Evolutionary conservation across 2,888 invertebrate genomes (phyloP), one percentile per base, ranked within the genome.

Genomic region (Tipula vernalis): DNA sequence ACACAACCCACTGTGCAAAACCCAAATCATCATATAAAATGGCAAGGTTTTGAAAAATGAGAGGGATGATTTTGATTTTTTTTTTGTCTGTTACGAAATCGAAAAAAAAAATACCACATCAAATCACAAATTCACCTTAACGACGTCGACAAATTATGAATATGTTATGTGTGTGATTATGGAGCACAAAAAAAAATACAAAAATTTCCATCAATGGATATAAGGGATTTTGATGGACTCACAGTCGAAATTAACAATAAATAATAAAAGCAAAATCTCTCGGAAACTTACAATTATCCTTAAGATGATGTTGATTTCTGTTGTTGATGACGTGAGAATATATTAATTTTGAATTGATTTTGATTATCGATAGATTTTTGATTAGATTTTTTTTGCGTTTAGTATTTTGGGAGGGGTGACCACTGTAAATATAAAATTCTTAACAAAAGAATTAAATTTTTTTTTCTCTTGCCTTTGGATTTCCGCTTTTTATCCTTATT

Each of bases 1-100:
- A 71, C 71, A 71, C 71, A 71, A 71, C 71, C 71, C 71, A 71
- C 71, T 71, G 71, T 71, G 71, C 71, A 71, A 71, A 71, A 71
- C 28, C 71, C 12, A 71, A 71, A 71, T 71, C 71, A 71, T 71
- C 71, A 8, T 28, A 10, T 28, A 71, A 18, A 71, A 71, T 71
- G 28, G 28, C 28, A 71, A 71, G 28, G 12, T 28, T 71, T 71
- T 71, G 10, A 71, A 28, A 71, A 71, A 71, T 28, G 71, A 71
- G 71, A 71, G 71, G 71, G 71, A 71, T 71, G 71, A 71, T 71
- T 71, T 71, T 71, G 71, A 28, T 13, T 71, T 71, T 71, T 71
- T n/a, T 71, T 71, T 28, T 71, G 28, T 71, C 71, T 28, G 51
- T 15, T 51, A 8, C n/a, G 6, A 51, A 51, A 51, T 15, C 3